Percentiles rank a stretch among this genome's conserved stretches.
Conservation (phyloP, 2,797 vertebrate genomes). For the Paguma larvata region DNA sequence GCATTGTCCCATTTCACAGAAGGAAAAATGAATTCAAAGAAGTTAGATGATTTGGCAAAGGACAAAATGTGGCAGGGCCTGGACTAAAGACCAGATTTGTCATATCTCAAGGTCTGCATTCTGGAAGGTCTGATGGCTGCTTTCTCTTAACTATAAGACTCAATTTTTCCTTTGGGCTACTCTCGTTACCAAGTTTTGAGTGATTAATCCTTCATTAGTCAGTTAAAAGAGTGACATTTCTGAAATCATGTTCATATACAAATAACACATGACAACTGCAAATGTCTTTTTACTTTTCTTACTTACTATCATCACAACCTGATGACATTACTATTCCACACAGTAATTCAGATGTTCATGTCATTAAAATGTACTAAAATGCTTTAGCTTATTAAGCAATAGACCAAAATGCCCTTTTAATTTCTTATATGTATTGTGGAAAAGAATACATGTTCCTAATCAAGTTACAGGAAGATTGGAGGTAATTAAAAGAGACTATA, state of each 20-base stretch:
- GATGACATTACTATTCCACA: background rate
- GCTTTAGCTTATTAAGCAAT: background rate
- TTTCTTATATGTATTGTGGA: background rate
- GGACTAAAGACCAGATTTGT: background rate
- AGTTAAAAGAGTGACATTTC: background rate
- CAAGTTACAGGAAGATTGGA: background rate
- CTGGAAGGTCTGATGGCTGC: background rate
- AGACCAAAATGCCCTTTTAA: background rate
- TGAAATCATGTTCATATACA: background rate
- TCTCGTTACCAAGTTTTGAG: background rate
- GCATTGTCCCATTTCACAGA: background rate
- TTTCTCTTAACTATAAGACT: background rate
- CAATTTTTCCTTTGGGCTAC: background rate
- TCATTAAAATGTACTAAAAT: background rate
- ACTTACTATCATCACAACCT: background rate
- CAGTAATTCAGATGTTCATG: background rate
- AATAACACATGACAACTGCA: background rate
- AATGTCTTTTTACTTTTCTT: background rate
- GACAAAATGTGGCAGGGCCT: background rate
- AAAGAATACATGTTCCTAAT: background rate
- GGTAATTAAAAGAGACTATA: background rate
- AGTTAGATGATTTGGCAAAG: background rate
- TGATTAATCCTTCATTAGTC: background rate
- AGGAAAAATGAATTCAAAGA: background rate
- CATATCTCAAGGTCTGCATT: background rate